Evolutionary conservation across 2,888 invertebrate genomes (phyloP), one percentile per base, ranked within the genome.

Genomic region (Papilio gigon): DNA sequence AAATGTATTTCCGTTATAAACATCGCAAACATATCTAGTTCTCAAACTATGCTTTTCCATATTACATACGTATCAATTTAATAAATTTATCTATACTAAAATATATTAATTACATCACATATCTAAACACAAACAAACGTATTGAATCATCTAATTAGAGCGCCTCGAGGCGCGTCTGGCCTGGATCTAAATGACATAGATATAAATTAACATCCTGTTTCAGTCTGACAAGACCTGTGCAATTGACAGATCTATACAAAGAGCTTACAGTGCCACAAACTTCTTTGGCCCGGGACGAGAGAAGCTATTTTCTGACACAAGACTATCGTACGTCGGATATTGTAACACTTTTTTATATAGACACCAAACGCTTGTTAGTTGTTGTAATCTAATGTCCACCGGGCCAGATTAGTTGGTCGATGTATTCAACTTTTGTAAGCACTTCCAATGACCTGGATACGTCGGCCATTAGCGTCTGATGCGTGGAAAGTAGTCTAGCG

Each of bases 361-460:
- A n/a, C n/a, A n/a, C n/a, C n/a, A n/a, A n/a, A n/a, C n/a, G n/a
- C n/a, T n/a, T n/a, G n/a, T n/a, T n/a, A n/a, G n/a, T n/a, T n/a
- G n/a, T n/a, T n/a, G n/a, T n/a, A n/a, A n/a, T n/a, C n/a, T n/a
- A n/a, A n/a, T n/a, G n/a, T n/a, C n/a, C n/a, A n/a, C n/a, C n/a
- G n/a, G n/a, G n/a, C n/a, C n/a, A n/a, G n/a, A n/a, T n/a, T n/a
- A n/a, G n/a, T n/a, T n/a, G n/a, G n/a, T n/a, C n/a, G n/a, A 50
- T 67, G 37, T 50, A 50, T 33, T 53, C 37, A 35, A 25, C 59
- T 60, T 66, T 66, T 47, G 60, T 64, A 56, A 65, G 61, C 37
- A 60, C 20, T 47, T 53, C 67, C 53, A 40, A 9, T 53, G 61
- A 61, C 61, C 67, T 53, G 50, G 42, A 67, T 61, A 42, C 42